Conservation (phyloP, 1,140 invertebrate species). For the Contarinia nasturtii region DNA sequence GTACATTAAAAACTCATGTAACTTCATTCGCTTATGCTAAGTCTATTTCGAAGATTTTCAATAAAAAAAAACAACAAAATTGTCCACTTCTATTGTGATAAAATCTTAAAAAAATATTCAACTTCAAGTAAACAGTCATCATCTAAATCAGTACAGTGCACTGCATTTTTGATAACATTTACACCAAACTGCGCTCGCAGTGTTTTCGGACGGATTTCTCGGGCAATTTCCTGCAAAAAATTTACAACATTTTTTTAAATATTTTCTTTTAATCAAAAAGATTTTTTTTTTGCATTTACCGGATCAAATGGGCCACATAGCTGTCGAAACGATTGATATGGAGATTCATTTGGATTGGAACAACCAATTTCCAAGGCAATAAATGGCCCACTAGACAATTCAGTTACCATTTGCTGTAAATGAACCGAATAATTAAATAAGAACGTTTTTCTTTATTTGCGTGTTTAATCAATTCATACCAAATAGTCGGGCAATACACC, state of each 20-base stretch:
- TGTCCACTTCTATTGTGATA: too few relatives aligned
- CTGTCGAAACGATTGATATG: slow-evolving; percentile 54
- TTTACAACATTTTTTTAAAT: slow-evolving; percentile 2
- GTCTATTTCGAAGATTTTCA: too few relatives aligned
- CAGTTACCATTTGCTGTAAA: slow-evolving; percentile 53
- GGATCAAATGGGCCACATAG: slow-evolving; percentile 69
- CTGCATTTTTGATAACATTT: slow-evolving; percentile 66
- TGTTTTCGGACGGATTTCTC: slow-evolving; percentile 60
- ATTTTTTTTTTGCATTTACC: slow-evolving; percentile 28
- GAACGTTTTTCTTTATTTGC: slow-evolving; percentile 6
- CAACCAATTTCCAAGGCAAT: slow-evolving; percentile 69
- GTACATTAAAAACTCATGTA: too few relatives aligned
- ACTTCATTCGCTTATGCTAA: too few relatives aligned
- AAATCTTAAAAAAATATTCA: slow-evolving; percentile 62
- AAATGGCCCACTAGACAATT: slow-evolving; percentile 63
- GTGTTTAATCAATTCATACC: slow-evolving; percentile 26
- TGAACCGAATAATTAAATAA: too few relatives aligned
- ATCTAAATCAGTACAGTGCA: slow-evolving; percentile 82
- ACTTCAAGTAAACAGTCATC: slow-evolving; percentile 73
- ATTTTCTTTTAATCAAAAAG: neutral
- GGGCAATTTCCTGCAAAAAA: slow-evolving; percentile 55
- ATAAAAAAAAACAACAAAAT: too few relatives aligned
- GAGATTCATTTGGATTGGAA: slow-evolving; percentile 30
- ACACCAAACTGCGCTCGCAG: slow-evolving; percentile 68
- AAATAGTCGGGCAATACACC: slow-evolving; percentile 69